Conservation (phyloP, 1,140 invertebrate species). For the Probaryconus sp. region DNA sequence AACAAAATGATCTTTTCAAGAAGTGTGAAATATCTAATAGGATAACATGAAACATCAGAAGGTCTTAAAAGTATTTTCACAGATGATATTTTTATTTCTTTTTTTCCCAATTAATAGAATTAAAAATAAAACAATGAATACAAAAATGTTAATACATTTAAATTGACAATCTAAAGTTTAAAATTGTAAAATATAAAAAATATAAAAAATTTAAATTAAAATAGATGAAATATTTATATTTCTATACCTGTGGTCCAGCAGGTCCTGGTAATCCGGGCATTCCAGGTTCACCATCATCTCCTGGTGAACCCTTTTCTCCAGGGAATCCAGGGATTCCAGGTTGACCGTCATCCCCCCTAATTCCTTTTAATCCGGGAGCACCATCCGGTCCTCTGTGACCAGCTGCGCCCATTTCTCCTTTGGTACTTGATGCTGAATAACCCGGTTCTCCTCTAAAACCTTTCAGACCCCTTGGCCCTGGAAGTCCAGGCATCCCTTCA, state of each 20-base stretch:
- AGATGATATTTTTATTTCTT: too few species aligned
- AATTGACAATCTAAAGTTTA: too few species aligned
- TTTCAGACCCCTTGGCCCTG: constrained; percentile 79
- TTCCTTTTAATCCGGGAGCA: constrained; percentile 73
- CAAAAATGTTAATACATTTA: too few species aligned
- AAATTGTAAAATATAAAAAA: too few species aligned
- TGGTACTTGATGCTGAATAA: constrained; percentile 64
- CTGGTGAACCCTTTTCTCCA: constrained; percentile 77
- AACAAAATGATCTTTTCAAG: too few species aligned
- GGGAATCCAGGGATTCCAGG: constrained; percentile 69
- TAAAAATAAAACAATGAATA: too few species aligned
- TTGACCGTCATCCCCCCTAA: constrained; percentile 64
- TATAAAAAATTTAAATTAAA: constrained; percentile 4
- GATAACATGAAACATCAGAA: too few species aligned
- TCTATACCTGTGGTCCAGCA: constrained; percentile 64
- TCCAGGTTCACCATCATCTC: constrained; percentile 78
- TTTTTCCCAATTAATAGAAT: too few species aligned
- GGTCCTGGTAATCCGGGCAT: constrained; percentile 72
- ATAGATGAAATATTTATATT: constrained; percentile 9
- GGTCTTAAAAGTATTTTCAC: too few species aligned
- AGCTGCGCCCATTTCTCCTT: constrained; percentile 79
- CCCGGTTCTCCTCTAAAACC: constrained; percentile 73
- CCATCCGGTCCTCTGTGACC: constrained; percentile 74
- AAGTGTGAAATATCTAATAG: too few species aligned
- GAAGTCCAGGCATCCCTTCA: constrained; percentile 74